Base-by-base conservation (phyloP, 2,888 invertebrate species). In the Selenia dentaria region DNA sequence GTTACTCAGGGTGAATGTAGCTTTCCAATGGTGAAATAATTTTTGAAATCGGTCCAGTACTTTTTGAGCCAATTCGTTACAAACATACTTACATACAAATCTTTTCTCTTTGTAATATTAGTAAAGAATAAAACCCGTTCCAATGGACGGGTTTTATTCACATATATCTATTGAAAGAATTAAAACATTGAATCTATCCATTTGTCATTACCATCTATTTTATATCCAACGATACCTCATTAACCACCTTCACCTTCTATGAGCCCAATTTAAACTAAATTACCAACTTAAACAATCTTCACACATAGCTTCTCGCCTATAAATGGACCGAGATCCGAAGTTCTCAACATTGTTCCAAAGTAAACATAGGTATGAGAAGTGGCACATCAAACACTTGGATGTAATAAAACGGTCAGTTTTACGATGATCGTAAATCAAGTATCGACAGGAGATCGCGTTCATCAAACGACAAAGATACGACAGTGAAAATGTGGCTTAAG, bases 371-470 rank as follows among this genome's bases (percentile, higher is more conserved):
- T 56, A 53, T 55, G 60, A 62, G 57, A 59, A 70, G 69, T 60
- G 59, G 63, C 57, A 47, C 70, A 71, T 71, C 72, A 65, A 69
- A 70, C 59, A 60, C 54, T 54, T 51, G 40, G 51, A 62, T 55
- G 67, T 69, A 68, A 79, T 86, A 83, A 83, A 86, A 79, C 72
- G 83, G 82, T 79, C 78, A 79, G 67, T 70, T 85, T 85, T 81
- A 86, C 67, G 79, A 74, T 60, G 54, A 39, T 56, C 75, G 71
- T 87, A 85, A 87, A 87, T 87, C 86, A 85, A 70, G 64, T 59
- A 78, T 84, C 74, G 81, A 78, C 70, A 64, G 64, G 59, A 62
- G 72, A 78, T 78, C 67, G 67, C 59, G 37, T 8, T 40, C 38
- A 36, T 44, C 44, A 33, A 49, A 45, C 25, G 43, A 48, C 51